Conservation (phyloP, 2,113 vertebrate species). For the Neomonachus schauinslandi region DNA sequence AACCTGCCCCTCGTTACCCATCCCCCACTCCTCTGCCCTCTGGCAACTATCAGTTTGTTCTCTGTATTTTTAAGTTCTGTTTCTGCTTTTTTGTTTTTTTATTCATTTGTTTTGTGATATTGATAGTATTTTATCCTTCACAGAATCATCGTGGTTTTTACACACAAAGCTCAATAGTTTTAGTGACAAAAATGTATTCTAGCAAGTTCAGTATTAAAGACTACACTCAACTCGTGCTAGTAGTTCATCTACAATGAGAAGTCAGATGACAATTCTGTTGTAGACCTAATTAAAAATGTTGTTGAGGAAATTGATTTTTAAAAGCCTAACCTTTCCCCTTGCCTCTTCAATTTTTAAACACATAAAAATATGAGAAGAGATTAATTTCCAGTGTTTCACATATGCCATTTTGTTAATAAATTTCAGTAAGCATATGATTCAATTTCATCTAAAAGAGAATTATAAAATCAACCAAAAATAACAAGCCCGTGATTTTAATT, state of each 20-base stretch:
- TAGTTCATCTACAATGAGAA: conserved; percentile 8
- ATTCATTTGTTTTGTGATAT: neutral
- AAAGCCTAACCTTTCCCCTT: conserved; percentile 31
- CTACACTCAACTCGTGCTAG: neutral
- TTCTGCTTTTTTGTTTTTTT: neutral
- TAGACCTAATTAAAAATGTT: conserved; percentile 38
- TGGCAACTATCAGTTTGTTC: neutral
- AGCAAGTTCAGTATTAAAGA: neutral
- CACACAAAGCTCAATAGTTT: neutral
- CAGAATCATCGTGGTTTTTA: neutral
- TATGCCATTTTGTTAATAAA: conserved; percentile 16
- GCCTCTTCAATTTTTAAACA: conserved; percentile 30
- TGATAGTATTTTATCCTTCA: neutral
- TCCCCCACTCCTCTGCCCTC: neutral
- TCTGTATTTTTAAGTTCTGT: neutral
- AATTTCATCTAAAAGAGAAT: conserved; percentile 10
- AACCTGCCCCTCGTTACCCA: neutral
- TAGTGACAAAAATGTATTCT: neutral
- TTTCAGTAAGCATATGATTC: conserved; percentile 14
- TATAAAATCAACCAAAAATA: conserved; percentile 40
- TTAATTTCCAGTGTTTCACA: neutral
- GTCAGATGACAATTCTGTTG: neutral
- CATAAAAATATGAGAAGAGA: neutral
- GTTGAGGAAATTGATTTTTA: conserved; percentile 49
- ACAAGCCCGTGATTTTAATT: neutral